Conservation (phyloP, 2,113 vertebrate genomes). For the Lamprotornis superbus region DNA sequence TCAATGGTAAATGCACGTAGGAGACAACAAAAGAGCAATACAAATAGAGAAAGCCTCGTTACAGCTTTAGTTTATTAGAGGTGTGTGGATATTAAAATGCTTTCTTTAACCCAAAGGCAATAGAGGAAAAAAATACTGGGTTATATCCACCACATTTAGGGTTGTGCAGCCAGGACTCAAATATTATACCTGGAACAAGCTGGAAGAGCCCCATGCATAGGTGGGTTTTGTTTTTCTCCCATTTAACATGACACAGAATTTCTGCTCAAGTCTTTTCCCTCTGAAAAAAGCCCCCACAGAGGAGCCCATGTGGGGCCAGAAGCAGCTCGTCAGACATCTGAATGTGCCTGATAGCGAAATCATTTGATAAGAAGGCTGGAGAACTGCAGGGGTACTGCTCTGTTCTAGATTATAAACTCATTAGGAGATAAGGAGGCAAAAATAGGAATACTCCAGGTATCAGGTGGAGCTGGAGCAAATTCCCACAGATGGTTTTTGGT, state of each 20-base stretch:
- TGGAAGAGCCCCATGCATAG: not conserved
- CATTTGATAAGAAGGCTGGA: not conserved
- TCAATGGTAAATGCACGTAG: constrained; percentile 13
- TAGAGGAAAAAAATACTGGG: constrained; percentile 9
- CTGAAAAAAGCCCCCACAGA: not conserved
- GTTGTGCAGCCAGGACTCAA: not conserved
- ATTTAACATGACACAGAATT: not conserved
- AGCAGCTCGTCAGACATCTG: not conserved
- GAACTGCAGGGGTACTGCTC: not conserved
- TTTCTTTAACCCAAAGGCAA: constrained; percentile 23
- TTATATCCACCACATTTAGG: not conserved
- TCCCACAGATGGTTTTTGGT: not conserved
- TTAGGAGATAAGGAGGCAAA: constrained; percentile 32
- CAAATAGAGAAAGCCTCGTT: not conserved
- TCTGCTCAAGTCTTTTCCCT: not conserved
- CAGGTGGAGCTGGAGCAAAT: constrained; percentile 12
- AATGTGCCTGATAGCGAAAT: not conserved
- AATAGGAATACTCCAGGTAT: constrained; percentile 22
- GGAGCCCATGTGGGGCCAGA: not conserved
- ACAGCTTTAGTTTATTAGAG: constrained; percentile 10
- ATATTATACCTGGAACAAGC: not conserved
- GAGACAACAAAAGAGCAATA: constrained; percentile 35
- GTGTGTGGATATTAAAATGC: not conserved
- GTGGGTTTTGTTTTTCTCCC: not conserved
- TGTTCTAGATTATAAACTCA: constrained; percentile 32